Conservation (phyloP, 2,888 invertebrate genomes). For the Nymphalis polychloros region DNA sequence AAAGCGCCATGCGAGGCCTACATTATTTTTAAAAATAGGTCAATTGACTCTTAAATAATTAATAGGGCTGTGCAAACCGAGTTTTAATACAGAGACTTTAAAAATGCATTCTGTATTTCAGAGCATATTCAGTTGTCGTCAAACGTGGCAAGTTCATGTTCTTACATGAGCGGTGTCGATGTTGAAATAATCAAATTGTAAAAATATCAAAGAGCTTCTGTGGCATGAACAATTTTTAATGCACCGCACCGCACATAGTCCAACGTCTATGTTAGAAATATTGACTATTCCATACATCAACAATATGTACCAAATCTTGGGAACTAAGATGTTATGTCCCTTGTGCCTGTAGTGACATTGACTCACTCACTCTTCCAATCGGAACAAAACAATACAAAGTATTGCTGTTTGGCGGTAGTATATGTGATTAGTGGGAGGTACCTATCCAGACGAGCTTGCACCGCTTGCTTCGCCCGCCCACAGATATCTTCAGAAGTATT, state of each 20-base stretch:
- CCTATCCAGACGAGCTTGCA: too few species aligned
- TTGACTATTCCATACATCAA: too few species aligned
- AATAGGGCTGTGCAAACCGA: constrained; percentile 12
- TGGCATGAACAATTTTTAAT: constrained; percentile 47
- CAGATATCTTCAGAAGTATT: constrained; percentile 56
- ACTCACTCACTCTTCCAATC: too few species aligned
- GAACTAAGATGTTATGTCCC: too few species aligned
- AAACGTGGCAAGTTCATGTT: constrained; percentile 48
- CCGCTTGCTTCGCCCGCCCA: too few species aligned
- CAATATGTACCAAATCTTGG: too few species aligned
- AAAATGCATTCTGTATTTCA: constrained; percentile 43
- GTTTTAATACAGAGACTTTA: constrained; percentile 12
- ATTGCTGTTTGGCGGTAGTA: too few species aligned
- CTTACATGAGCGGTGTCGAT: constrained; percentile 54
- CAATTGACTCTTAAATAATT: constrained; percentile 25
- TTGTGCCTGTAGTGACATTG: too few species aligned
- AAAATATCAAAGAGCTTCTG: constrained; percentile 61
- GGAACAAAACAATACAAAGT: too few species aligned
- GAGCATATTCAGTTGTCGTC: constrained; percentile 42
- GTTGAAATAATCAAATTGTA: constrained; percentile 63
- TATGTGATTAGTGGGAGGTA: too few species aligned
- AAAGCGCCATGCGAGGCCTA: background rate
- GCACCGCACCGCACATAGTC: too few species aligned
- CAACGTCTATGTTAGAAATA: too few species aligned
- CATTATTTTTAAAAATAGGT: constrained; percentile 20